Conservation (phyloP, 1,140 invertebrate genomes). For the Solenopsis fugax region DNA sequence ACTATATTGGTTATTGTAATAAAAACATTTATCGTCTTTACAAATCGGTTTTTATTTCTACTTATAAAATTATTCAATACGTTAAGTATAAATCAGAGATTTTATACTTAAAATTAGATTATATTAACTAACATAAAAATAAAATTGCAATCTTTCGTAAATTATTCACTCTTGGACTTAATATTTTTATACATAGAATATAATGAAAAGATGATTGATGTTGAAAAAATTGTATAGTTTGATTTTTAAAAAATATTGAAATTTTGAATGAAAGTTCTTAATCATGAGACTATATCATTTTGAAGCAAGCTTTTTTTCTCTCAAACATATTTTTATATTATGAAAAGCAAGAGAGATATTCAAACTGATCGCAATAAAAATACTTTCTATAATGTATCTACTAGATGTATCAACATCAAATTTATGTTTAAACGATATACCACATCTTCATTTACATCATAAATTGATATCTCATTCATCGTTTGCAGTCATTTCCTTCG, state of each 20-base stretch:
- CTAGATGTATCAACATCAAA: background rate
- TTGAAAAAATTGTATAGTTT: background rate
- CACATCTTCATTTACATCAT: background rate
- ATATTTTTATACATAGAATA: background rate
- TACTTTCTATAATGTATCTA: background rate
- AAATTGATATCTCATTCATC: conserved; percentile 29
- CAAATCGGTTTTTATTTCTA: background rate
- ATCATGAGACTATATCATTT: background rate
- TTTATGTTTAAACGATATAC: background rate
- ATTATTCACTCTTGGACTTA: background rate
- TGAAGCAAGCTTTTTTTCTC: background rate
- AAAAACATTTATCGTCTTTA: background rate
- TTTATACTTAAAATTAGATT: background rate
- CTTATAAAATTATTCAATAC: background rate
- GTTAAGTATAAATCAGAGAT: background rate
- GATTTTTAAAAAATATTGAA: background rate
- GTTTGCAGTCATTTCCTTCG: background rate
- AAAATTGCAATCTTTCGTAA: background rate
- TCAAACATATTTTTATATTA: background rate
- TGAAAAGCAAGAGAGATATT: background rate
- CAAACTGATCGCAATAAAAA: background rate
- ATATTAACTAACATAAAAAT: background rate
- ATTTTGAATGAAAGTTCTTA: background rate
- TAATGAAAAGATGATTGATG: background rate
- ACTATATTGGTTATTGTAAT: background rate